Percentiles rank a stretch among this genome's conserved stretches.
Conservation (phyloP, 2,113 vertebrate genomes). For the Acanthisitta chloris region DNA sequence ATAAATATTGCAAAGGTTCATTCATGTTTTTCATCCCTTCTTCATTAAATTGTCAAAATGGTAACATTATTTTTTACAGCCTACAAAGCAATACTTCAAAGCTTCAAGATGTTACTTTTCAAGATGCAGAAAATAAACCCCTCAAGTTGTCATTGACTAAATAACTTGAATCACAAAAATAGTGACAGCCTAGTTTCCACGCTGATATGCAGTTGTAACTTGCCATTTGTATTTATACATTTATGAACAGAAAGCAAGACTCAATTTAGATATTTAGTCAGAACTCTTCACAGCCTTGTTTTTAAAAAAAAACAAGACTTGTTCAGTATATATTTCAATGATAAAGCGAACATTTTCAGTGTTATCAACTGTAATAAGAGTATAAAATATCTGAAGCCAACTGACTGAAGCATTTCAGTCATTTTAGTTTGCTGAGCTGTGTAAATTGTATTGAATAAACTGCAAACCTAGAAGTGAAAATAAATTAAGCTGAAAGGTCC, state of each 20-base stretch:
- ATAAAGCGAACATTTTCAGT: neutral
- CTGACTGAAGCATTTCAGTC: neutral
- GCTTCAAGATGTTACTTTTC: neutral
- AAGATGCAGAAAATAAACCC: neutral
- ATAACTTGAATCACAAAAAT: neutral
- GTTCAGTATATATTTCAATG: neutral
- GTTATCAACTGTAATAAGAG: neutral
- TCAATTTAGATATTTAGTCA: neutral
- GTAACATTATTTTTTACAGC: neutral
- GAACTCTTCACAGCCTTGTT: neutral
- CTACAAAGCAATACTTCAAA: neutral
- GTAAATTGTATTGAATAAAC: neutral
- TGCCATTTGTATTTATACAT: neutral
- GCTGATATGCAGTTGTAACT: neutral
- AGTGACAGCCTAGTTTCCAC: neutral
- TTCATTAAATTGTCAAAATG: constrained; percentile 9
- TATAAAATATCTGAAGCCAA: neutral
- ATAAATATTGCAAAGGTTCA: neutral
- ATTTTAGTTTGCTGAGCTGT: neutral
- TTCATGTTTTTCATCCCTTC: neutral
- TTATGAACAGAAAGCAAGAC: neutral
- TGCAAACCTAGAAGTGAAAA: neutral
- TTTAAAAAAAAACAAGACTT: neutral
- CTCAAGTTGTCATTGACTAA: neutral
- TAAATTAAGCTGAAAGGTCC: neutral